Evolutionary conservation across 35 echinoderm and acorn worm genomes (phyloP).

Genomic region (Antedon bifida): DNA sequence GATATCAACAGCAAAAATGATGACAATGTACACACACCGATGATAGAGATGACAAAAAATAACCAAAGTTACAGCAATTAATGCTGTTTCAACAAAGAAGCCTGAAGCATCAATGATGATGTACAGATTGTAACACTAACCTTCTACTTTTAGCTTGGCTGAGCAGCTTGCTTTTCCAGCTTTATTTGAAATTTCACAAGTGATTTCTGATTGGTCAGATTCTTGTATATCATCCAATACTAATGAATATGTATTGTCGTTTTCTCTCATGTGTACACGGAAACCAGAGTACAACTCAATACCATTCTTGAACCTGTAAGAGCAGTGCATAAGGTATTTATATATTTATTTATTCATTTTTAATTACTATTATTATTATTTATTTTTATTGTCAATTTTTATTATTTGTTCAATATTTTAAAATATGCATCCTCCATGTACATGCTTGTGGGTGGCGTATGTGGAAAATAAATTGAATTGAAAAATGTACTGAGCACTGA

Average conservation of each 20-base stretch:
- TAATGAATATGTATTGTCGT: conserved; percentile 30
- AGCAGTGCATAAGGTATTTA: neutral
- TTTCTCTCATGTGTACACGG: conserved; percentile 24
- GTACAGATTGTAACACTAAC: conserved; percentile 29
- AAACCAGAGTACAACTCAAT: conserved; percentile 28
- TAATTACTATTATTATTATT: too few relatives aligned
- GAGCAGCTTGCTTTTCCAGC: conserved; percentile 51
- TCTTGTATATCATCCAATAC: conserved; percentile 49
- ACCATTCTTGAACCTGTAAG: conserved; percentile 42
- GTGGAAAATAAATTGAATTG: too few relatives aligned
- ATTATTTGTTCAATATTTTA: too few relatives aligned
- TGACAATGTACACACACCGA: neutral
- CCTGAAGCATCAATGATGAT: too few relatives aligned
- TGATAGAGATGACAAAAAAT: too few relatives aligned
- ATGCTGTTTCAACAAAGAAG: too few relatives aligned
- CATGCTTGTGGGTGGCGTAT: too few relatives aligned
- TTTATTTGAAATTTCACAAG: conserved; percentile 67
- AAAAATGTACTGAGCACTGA: too few relatives aligned
- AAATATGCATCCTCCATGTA: too few relatives aligned
- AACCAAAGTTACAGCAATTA: too few relatives aligned
- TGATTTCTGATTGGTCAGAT: conserved; percentile 53
- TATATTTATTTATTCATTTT: too few relatives aligned
- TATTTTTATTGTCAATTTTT: too few relatives aligned
- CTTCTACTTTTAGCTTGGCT: conserved; percentile 52
- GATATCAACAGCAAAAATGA: neutral